Evolutionary conservation across 2,113 vertebrate genomes (phyloP).

Genomic region (Lethenteron reissneri): DNA sequence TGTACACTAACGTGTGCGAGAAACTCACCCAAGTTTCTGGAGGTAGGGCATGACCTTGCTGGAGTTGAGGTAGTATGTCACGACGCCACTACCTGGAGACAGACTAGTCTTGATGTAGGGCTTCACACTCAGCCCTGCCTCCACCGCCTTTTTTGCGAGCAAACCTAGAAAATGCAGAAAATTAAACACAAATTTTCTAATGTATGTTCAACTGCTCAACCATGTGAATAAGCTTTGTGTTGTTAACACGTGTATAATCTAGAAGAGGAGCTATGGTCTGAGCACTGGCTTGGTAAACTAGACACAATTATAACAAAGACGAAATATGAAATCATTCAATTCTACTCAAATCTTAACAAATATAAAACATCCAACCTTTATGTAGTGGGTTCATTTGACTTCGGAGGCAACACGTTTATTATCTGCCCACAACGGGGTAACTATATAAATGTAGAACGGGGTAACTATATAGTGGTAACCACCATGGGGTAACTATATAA

Average conservation of each 20-base stretch:
- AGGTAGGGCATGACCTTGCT: conserved; percentile 78
- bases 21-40: conserved; percentile 35
- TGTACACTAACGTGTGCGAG: too few species aligned
- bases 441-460: too few species aligned
- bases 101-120: conserved; percentile 92
- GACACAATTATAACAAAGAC: background rate
- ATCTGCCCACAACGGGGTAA: too few species aligned
- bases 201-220: too few species aligned
- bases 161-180: conserved; percentile 31
- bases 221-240: too few species aligned
- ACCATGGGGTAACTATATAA: too few species aligned
- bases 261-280: too few species aligned
- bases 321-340: background rate
- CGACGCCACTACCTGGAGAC: conserved; percentile 89
- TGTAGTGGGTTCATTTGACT: too few species aligned
- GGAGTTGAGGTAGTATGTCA: conserved; percentile 76
- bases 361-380: background rate
- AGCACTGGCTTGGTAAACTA: background rate
- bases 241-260: too few species aligned
- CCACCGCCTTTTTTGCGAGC: conserved; percentile 69
- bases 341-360: conserved; percentile 10
- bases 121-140: conserved; percentile 54
- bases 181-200: background rate
- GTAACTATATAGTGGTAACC: too few species aligned
- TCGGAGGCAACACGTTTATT: too few species aligned